These are phyloP conservation scores for Meteorus cinctellus DNA, from an alignment of 2,888 invertebrate species.

Conservation along the genomic window DNA sequence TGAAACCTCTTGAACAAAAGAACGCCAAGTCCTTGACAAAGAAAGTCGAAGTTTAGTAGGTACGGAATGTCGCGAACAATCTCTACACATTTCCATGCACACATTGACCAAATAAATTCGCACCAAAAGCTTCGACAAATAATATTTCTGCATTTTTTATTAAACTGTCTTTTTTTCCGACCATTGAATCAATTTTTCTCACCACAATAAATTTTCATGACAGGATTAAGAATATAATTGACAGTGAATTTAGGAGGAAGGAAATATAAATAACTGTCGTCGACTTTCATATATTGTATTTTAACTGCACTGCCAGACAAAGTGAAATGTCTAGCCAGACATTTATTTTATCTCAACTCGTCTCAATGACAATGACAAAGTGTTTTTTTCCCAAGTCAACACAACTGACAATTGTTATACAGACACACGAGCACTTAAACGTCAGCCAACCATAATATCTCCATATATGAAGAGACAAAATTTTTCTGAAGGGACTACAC, in stretches of 20 bases:
- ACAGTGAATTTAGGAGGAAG: neutral
- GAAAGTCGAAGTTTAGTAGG: constrained; percentile 12
- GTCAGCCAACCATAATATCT: neutral
- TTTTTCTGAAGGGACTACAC: neutral
- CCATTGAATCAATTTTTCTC: neutral
- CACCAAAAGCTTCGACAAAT: neutral
- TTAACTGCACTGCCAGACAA: constrained; percentile 5
- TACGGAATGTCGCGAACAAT: constrained; percentile 9
- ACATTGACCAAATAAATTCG: neutral
- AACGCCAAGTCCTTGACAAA: neutral
- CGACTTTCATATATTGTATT: neutral
- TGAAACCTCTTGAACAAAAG: constrained; percentile 10
- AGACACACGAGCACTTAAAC: constrained; percentile 26
- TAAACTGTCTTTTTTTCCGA: neutral
- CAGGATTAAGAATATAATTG: neutral
- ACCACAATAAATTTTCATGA: neutral
- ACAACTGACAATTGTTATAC: constrained; percentile 1
- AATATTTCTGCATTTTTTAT: neutral
- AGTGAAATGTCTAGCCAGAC: constrained; percentile 18
- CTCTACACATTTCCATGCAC: neutral
- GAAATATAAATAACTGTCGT: neutral
- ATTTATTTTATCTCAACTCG: constrained; percentile 2
- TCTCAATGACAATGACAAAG: constrained; percentile 24
- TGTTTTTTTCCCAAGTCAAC: constrained; percentile 9
- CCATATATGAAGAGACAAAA: neutral